Evolutionary conservation across 2,888 invertebrate genomes (phyloP).

Genomic region (Folsomia manolachei): DNA sequence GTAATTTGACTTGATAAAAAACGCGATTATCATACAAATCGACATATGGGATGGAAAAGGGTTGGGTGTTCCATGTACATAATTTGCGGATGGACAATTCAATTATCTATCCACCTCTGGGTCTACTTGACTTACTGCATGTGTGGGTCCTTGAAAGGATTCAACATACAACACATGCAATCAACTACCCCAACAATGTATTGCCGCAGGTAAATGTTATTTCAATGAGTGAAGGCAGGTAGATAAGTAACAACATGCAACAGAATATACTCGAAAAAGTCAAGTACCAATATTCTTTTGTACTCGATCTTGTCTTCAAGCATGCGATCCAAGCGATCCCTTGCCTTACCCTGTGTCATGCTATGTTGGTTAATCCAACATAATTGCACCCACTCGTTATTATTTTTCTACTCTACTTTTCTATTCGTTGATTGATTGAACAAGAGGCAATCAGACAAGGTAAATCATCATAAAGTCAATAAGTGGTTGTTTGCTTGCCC

Average conservation of each 20-base stretch:
- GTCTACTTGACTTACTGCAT: too few relatives aligned
- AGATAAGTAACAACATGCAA: neutral
- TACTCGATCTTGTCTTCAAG: too few relatives aligned
- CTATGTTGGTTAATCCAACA: too few relatives aligned
- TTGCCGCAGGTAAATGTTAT: too few relatives aligned
- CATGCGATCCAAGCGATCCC: too few relatives aligned
- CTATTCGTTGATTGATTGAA: neutral
- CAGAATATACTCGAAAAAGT: neutral
- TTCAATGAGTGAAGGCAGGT: neutral
- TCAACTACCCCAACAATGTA: too few relatives aligned
- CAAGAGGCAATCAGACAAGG: neutral
- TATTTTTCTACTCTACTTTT: neutral
- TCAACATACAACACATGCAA: too few relatives aligned
- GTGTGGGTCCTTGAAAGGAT: too few relatives aligned
- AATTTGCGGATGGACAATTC: neutral
- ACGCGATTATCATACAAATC: neutral
- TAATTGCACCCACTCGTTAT: neutral
- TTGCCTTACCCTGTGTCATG: too few relatives aligned
- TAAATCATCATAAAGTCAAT: neutral
- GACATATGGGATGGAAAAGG: neutral
- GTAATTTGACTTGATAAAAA: neutral
- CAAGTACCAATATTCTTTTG: too few relatives aligned
- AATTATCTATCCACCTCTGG: neutral
- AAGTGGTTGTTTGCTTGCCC: neutral
- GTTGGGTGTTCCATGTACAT: neutral